A percentile compares a stretch with the other conserved stretches of the same genome.
phyloP scores from a whole-genome alignment of 2,888 invertebrate species.

The Eueremaeus valkanovi region DNA sequence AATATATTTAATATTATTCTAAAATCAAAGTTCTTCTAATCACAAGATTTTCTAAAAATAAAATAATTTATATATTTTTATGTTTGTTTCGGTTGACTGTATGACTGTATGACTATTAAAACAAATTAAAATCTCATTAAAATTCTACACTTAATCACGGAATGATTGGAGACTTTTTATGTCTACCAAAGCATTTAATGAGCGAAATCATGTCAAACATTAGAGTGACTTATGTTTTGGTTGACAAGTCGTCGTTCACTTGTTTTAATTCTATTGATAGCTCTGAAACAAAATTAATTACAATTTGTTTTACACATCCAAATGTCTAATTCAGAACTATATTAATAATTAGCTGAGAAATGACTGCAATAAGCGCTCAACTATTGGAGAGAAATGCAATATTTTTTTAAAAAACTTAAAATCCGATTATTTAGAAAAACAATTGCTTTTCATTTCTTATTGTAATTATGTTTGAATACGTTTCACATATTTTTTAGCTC shows the following conservation, averaged over 20 bases:
- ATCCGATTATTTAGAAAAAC: no score
- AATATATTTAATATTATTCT: no score
- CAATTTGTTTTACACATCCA: background rate
- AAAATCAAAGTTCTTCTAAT: no score
- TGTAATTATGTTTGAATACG: no score
- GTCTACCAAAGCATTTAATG: background rate
- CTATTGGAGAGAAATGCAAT: background rate
- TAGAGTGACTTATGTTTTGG: conserved; percentile 1
- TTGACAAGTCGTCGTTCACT: background rate
- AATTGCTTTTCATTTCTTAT: no score
- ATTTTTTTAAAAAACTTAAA: background rate
- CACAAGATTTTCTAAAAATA: no score
- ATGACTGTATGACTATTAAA: background rate
- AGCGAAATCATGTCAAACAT: background rate
- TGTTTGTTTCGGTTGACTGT: background rate
- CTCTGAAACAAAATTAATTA: background rate
- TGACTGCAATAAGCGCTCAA: background rate
- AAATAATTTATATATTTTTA: no score
- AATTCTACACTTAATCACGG: background rate
- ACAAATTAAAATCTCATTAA: conserved; percentile 4
- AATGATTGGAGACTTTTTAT: background rate
- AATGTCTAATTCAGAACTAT: background rate
- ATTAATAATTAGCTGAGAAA: background rate
- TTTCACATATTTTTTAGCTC: no score
- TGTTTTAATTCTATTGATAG: background rate